phyloP scores from a whole-genome alignment of 2,113 vertebrate genomes.

The Colinus virginianus region DNA sequence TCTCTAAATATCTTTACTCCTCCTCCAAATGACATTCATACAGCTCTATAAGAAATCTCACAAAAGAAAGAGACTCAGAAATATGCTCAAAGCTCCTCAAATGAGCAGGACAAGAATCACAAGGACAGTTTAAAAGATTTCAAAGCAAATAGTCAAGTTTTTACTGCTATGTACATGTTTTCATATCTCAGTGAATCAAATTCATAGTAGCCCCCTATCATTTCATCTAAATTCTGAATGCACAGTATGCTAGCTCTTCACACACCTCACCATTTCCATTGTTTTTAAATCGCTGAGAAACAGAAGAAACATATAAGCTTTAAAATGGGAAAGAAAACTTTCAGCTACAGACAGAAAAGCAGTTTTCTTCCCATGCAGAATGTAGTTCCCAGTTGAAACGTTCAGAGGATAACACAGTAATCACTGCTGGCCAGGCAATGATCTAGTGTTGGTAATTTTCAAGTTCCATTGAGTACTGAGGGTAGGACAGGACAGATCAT shows the following conservation, averaged over 20 bases:
- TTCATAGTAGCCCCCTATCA: background rate
- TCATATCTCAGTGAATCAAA: background rate
- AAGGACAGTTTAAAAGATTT: background rate
- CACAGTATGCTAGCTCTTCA: background rate
- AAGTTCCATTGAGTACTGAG: background rate
- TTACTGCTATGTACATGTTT: background rate
- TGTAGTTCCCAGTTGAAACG: background rate
- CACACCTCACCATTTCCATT: background rate
- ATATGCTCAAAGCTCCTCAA: background rate
- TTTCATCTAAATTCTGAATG: background rate
- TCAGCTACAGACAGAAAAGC: background rate
- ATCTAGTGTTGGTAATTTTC: background rate
- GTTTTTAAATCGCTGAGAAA: background rate
- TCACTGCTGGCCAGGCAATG: background rate
- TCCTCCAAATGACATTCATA: conserved; percentile 14
- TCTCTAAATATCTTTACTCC: conserved; percentile 11
- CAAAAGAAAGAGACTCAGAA: background rate
- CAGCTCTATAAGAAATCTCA: background rate
- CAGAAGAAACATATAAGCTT: background rate
- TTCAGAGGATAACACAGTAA: background rate
- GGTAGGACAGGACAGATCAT: background rate
- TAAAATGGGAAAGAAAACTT: background rate
- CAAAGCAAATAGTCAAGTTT: background rate
- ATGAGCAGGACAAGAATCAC: background rate
- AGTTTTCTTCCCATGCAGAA: background rate